Conservation (phyloP, 2,113 vertebrate genomes). For the Epinephelus fuscoguttatus region DNA sequence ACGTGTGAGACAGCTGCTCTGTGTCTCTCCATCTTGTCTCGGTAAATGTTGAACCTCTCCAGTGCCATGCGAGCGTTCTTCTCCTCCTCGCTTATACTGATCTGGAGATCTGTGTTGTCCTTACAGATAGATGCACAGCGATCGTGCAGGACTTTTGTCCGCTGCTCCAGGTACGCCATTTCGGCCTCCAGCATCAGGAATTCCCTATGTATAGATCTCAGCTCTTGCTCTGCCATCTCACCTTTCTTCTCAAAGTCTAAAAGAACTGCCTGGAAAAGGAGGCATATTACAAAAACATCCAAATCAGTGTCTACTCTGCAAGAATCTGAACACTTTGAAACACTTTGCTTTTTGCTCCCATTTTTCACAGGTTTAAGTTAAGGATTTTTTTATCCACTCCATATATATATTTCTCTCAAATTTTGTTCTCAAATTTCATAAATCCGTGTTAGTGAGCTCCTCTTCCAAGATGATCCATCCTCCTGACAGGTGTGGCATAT, state of each 20-base stretch:
- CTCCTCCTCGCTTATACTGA: conserved; percentile 54
- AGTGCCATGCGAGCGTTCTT: conserved; percentile 27
- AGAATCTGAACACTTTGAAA: no score
- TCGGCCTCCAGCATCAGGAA: conserved; percentile 55
- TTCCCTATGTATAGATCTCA: conserved; percentile 60
- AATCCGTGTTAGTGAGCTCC: no score
- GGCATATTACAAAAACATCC: neutral
- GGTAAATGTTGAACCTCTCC: conserved; percentile 62
- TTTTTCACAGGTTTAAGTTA: no score
- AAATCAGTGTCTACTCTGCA: neutral
- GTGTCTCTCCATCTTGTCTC: conserved; percentile 75
- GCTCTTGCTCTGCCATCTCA: conserved; percentile 42
- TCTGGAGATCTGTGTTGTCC: conserved; percentile 64
- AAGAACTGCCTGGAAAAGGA: conserved; percentile 52
- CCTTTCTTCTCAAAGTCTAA: conserved; percentile 53
- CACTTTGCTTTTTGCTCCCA: no score
- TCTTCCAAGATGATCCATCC: no score
- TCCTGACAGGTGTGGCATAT: no score
- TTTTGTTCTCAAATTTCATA: no score
- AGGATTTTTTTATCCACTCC: no score
- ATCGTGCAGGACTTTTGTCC: conserved; percentile 22
- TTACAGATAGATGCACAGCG: conserved; percentile 36
- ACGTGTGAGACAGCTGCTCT: conserved; percentile 42
- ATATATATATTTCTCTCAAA: no score
- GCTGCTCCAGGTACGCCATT: conserved; percentile 50